Evolutionary conservation across 1,140 invertebrate species (phyloP).

Genomic region (Daktulosphaira vitifoliae): DNA sequence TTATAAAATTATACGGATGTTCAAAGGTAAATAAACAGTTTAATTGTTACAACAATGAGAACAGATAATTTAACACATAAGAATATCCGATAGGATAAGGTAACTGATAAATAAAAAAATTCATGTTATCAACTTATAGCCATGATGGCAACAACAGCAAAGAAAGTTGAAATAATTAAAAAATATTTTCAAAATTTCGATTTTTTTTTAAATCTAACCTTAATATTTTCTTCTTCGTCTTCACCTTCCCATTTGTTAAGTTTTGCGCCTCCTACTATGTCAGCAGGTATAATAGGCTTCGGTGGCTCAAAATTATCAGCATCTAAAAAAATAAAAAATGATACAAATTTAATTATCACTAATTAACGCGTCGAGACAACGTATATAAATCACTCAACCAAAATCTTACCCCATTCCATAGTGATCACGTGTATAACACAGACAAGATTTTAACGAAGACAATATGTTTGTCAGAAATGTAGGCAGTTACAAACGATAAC

Average conservation of each 20-base stretch:
- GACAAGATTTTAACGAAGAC: too few relatives aligned
- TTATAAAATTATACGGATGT: too few relatives aligned
- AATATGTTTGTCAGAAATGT: conserved; percentile 22
- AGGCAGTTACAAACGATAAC: too few relatives aligned
- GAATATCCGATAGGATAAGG: too few relatives aligned
- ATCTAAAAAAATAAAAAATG: conserved; percentile 42
- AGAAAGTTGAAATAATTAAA: too few relatives aligned
- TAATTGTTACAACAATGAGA: neutral
- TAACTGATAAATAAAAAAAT: too few relatives aligned
- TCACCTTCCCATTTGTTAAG: conserved; percentile 79
- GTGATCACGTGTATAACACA: conserved; percentile 13
- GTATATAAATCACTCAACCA: neutral
- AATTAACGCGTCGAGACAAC: neutral
- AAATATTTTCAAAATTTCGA: too few relatives aligned
- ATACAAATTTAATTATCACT: neutral
- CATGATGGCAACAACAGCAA: too few relatives aligned
- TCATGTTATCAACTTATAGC: too few relatives aligned
- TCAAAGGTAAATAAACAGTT: neutral
- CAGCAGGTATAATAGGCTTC: conserved; percentile 19
- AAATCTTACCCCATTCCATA: conserved; percentile 23
- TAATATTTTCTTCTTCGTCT: conserved; percentile 75
- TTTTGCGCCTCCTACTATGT: conserved; percentile 43
- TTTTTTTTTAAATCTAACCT: conserved; percentile 58
- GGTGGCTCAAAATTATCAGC: conserved; percentile 42
- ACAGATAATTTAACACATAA: too few relatives aligned